Base-by-base conservation (phyloP, 1,140 invertebrate genomes). In the Aleiodes sp. region DNA sequence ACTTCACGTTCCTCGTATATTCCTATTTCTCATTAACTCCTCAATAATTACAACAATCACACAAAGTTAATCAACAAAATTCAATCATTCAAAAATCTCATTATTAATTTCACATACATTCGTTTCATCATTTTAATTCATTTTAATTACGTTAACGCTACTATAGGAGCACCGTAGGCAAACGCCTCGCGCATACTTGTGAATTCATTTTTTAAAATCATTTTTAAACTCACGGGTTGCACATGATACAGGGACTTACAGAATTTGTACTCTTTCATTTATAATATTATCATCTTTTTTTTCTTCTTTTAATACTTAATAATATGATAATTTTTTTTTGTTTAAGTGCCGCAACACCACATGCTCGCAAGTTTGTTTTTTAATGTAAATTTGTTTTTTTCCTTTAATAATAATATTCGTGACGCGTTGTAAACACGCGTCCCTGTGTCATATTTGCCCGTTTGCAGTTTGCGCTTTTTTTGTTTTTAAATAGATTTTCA, bases 221-320 rank as follows among this genome's bases (percentile, higher is more conserved):
- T 65, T 64, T n/a, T 60, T 73, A 37, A 62, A 67, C 59, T 59
- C 60, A 76, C 73, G 73, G 74, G 69, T 76, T 74, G 72, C 75
- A 73, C 65, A 76, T 74, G 76, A 66, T 72, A 65, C 62, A 81
- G 76, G 80, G 81, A 80, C 78, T 81, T 79, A 78, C 73, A 78
- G 79, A 84, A 85, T 84, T 84, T 84, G 82, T 84, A 85, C 83
- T 85, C 71, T 82, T 83, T 79, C 68, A 81, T 79, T 78, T 72
- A 77, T 72, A 26, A 65, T 65, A 52, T 41, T 59, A 67, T 60
- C 31, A 67, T 79, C 60, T 71, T 64, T 52, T 62, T 35, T 62
- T 43, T 59, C 46, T 63, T 61, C 37, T 29, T 16, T 70, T 60
- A 41, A 59, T 39, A 39, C 14, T 57, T 64, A 70, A 59, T 35